Evolutionary conservation across 2,888 invertebrate genomes (phyloP).

Genomic region (Mythimna albipuncta): DNA sequence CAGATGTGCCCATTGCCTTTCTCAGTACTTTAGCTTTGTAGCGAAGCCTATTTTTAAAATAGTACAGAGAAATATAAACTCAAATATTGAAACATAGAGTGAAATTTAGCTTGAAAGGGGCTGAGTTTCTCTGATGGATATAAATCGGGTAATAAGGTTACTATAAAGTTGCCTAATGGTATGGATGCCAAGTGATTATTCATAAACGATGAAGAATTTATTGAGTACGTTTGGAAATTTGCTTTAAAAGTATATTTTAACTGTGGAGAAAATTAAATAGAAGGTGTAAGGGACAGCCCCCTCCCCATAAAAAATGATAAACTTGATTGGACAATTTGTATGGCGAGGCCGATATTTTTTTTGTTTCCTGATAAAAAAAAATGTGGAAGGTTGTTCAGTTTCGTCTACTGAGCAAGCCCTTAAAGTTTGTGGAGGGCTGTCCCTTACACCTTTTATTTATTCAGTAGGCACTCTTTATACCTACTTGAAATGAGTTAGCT

Average conservation of each 20-base stretch:
- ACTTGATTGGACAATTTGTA: no score
- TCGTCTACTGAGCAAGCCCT: no score
- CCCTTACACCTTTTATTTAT: no score
- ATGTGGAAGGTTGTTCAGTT: no score
- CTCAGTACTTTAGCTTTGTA: slow-evolving; percentile 21
- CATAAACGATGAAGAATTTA: slow-evolving; percentile 10
- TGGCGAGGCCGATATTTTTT: no score
- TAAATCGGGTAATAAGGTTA: slow-evolving; percentile 33
- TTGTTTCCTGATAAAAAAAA: no score
- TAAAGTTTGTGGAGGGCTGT: no score
- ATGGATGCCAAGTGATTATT: slow-evolving; percentile 28
- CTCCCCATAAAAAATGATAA: no score
- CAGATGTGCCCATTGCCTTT: slow-evolving; percentile 61
- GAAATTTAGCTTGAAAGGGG: background rate
- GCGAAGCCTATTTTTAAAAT: slow-evolving; percentile 17
- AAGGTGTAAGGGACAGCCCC: no score
- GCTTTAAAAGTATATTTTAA: background rate
- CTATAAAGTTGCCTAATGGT: slow-evolving; percentile 8
- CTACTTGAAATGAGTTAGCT: background rate
- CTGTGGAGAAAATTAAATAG: background rate
- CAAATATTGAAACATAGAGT: rapidly evolving
- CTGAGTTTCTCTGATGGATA: slow-evolving; percentile 27
- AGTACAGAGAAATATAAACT: background rate
- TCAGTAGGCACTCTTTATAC: background rate
- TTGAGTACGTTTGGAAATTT: background rate